Percentiles rank a stretch among this genome's conserved stretches.
These are phyloP conservation scores for Phrixothrix hirtus DNA, from an alignment of 2,888 invertebrate species.

Conservation along the genomic window DNA sequence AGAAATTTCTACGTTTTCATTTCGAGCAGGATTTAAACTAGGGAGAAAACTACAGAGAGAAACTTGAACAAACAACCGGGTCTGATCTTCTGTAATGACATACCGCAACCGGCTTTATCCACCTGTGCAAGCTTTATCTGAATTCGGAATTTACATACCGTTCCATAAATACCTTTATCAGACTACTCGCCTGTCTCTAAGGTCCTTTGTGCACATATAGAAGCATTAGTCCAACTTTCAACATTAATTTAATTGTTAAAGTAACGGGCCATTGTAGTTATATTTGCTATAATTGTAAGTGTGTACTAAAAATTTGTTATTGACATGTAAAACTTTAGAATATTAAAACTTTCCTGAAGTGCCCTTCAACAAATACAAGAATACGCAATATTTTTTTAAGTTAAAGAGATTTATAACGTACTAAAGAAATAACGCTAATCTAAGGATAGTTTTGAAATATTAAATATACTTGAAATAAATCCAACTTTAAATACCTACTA, in stretches of 20 bases:
- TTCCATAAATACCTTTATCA: conserved; percentile 40
- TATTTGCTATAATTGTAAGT: conserved; percentile 12
- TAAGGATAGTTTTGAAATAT: too few species aligned
- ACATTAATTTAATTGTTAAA: conserved; percentile 30
- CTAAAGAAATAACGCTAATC: too few species aligned
- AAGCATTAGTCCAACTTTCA: conserved; percentile 27
- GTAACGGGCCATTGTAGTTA: conserved; percentile 24
- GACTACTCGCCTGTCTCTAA: conserved; percentile 29
- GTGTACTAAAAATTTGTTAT: background rate
- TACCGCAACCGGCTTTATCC: conserved; percentile 39
- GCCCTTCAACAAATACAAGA: too few species aligned
- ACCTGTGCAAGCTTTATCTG: conserved; percentile 38
- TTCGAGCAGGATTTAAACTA: conserved; percentile 25
- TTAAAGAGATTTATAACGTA: too few species aligned
- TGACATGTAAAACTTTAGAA: too few species aligned
- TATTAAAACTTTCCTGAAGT: too few species aligned
- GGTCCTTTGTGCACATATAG: conserved; percentile 32
- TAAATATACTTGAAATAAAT: too few species aligned
- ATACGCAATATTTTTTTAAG: too few species aligned
- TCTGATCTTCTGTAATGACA: conserved; percentile 40
- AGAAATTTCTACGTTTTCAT: conserved; percentile 32
- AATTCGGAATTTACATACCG: conserved; percentile 40
- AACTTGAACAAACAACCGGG: conserved; percentile 36
- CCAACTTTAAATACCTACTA: too few species aligned
- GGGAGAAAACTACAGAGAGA: conserved; percentile 27